phyloP scores from a whole-genome alignment of 2,797 vertebrate species.

The Coccyzus lansbergi region DNA sequence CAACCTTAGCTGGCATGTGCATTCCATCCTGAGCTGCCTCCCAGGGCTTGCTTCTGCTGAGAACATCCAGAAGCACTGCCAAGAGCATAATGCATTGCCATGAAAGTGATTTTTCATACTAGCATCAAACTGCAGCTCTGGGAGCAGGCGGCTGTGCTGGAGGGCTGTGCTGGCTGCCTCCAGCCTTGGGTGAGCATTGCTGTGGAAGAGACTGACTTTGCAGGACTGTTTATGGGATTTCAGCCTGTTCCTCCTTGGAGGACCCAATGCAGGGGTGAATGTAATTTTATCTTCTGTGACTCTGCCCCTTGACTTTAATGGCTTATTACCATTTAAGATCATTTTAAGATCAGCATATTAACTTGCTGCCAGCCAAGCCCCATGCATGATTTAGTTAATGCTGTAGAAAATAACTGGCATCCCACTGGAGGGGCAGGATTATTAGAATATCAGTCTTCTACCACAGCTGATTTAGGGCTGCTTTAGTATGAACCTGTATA shows the following conservation, averaged over 20 bases:
- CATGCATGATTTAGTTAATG: neutral
- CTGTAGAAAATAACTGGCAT: neutral
- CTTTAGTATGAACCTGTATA: neutral
- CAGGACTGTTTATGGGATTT: neutral
- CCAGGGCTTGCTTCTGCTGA: neutral
- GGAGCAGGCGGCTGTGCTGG: neutral
- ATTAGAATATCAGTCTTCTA: neutral
- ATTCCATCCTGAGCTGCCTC: neutral
- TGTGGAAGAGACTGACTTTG: neutral
- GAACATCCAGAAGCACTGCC: neutral
- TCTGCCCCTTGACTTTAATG: neutral
- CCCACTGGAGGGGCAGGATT: neutral
- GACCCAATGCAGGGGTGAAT: neutral
- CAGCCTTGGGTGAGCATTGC: fast-evolving
- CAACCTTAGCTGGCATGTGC: neutral
- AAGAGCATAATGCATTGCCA: fast-evolving
- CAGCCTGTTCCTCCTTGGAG: neutral
- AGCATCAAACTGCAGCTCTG: neutral
- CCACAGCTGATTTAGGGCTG: neutral
- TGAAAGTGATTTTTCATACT: neutral
- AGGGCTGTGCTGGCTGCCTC: neutral
- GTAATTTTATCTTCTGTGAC: neutral
- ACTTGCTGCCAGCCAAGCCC: neutral
- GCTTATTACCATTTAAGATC: neutral
- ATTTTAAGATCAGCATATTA: neutral